Percentiles rank a stretch among this genome's conserved stretches.
phyloP scores from a whole-genome alignment of 2,797 vertebrate species.

The Mycteria americana region DNA sequence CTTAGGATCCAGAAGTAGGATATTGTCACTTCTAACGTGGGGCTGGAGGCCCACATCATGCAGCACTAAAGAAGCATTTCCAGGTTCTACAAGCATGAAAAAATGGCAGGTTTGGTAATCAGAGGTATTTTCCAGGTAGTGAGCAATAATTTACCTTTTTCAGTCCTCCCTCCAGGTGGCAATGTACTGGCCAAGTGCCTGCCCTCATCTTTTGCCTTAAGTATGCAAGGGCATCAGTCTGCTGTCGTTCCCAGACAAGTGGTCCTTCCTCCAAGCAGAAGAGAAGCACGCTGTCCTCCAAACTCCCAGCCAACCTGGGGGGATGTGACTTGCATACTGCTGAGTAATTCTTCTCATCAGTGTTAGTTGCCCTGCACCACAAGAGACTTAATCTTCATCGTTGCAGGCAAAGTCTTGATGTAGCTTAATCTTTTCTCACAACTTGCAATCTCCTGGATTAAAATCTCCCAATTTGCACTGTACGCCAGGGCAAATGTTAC shows the following conservation, averaged over 20 bases:
- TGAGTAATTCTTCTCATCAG: background rate
- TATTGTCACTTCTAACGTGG: background rate
- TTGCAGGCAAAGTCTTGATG: background rate
- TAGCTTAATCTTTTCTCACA: background rate
- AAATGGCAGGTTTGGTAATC: background rate
- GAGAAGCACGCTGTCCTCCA: background rate
- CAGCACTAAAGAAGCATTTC: background rate
- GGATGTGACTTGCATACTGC: background rate
- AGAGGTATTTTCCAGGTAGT: background rate
- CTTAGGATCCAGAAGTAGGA: background rate
- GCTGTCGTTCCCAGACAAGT: background rate
- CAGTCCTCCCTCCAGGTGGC: background rate
- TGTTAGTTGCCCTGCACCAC: background rate
- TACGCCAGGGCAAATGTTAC: background rate
- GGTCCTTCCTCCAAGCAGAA: background rate
- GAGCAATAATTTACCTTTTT: background rate
- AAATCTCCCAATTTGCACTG: background rate
- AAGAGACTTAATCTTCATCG: background rate
- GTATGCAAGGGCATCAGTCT: background rate
- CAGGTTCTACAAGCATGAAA: background rate
- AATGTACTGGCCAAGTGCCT: background rate
- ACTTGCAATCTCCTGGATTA: background rate
- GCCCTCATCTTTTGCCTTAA: background rate
- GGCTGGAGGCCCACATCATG: background rate
- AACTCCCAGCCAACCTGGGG: background rate